These are phyloP conservation scores for Anoura caudifer DNA, from an alignment of 2,113 vertebrate species.

Conservation along the genomic window DNA sequence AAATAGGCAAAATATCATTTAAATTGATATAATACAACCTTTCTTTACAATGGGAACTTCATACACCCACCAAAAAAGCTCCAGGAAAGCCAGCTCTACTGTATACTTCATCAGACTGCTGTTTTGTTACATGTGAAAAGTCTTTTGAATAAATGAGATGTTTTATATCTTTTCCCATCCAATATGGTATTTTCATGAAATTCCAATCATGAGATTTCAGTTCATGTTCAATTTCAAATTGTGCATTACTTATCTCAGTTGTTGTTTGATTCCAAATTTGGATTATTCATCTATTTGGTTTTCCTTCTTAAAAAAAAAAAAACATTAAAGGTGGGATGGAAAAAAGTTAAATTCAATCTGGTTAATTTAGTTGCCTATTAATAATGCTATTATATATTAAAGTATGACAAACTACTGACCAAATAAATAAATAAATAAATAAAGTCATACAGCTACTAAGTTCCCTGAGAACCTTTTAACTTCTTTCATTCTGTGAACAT, in stretches of 20 bases:
- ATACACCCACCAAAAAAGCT: not conserved
- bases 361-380: not conserved
- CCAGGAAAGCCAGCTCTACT: not conserved
- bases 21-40: not conserved
- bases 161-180: not conserved
- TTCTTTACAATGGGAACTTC: not conserved
- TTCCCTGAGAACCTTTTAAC: not conserved
- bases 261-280: not conserved
- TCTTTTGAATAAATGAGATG: not conserved
- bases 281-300: not conserved
- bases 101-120: not conserved
- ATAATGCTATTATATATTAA: not conserved
- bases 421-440: not conserved
- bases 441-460: not conserved
- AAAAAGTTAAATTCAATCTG: not conserved
- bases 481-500: slow-evolving; percentile 8
- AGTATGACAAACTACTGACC: not conserved
- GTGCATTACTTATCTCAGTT: not conserved
- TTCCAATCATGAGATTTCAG: not conserved
- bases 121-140: not conserved
- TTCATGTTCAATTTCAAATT: slow-evolving; percentile 13
- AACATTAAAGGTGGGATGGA: not conserved
- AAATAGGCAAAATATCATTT: not conserved
- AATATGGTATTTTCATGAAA: not conserved
- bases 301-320: slow-evolving; percentile 3